Conservation (phyloP, 1,140 invertebrate species). For the Apocrypta bakeri region DNA sequence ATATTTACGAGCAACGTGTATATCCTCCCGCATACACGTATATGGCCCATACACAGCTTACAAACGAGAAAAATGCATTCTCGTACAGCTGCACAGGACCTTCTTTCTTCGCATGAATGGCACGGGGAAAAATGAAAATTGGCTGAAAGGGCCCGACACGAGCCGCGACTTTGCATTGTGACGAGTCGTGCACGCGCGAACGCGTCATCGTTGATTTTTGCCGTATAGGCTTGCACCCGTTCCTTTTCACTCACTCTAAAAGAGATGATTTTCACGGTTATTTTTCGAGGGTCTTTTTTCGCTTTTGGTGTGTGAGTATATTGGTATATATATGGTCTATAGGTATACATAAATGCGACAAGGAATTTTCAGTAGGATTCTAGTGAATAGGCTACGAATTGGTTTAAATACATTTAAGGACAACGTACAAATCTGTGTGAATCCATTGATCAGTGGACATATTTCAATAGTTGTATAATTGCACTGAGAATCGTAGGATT, state of each 20-base stretch:
- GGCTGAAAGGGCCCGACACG: constrained; percentile 18
- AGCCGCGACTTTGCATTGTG: background rate
- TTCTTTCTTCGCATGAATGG: constrained; percentile 10
- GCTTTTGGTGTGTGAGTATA: background rate
- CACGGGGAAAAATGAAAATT: constrained; percentile 46
- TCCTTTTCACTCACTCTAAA: background rate
- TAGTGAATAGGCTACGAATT: background rate
- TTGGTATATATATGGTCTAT: too few species aligned
- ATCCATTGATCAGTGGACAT: too few species aligned
- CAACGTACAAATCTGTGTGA: background rate
- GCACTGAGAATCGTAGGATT: background rate
- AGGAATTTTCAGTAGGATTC: background rate
- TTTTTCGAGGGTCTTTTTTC: background rate
- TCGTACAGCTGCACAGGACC: background rate
- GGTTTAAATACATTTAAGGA: background rate
- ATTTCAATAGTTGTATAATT: too few species aligned
- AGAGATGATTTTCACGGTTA: constrained; percentile 26
- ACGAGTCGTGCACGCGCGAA: background rate
- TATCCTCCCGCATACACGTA: background rate
- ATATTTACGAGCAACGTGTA: background rate
- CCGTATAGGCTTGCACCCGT: background rate
- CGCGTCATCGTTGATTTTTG: constrained; percentile 33
- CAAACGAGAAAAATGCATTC: background rate
- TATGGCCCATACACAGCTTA: too few species aligned
- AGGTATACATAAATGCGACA: background rate